Conservation (phyloP, 92 coral and sea anemone genomes). For the Ricordea florida region DNA sequence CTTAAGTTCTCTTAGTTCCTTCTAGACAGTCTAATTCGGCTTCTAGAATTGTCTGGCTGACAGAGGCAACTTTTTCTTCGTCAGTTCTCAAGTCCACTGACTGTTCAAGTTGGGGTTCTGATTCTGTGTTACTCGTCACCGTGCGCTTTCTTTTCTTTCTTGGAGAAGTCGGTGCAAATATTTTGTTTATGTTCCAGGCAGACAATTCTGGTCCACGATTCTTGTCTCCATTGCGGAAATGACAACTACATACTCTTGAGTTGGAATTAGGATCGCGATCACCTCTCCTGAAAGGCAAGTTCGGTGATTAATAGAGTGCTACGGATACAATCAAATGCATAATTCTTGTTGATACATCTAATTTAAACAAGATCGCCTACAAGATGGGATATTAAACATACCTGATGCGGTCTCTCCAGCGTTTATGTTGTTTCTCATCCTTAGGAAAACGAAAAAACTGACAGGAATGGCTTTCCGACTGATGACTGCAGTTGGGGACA, state of each 20-base stretch:
- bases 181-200: slow-evolving; percentile 17
- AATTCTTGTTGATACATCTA: neutral
- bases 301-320: no score
- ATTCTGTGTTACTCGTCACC: no score
- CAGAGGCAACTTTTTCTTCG: no score
- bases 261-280: slow-evolving; percentile 23
- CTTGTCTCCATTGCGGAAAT: slow-evolving; percentile 43
- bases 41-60: slow-evolving; percentile 17
- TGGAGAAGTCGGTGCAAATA: neutral
- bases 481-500: slow-evolving; percentile 23
- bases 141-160: slow-evolving; percentile 20
- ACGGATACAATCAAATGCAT: neutral
- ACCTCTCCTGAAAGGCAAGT: slow-evolving; percentile 40
- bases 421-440: slow-evolving; percentile 8
- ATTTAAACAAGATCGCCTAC: neutral
- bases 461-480: slow-evolving; percentile 23
- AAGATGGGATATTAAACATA: no score
- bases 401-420: neutral
- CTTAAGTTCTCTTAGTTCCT: neutral
- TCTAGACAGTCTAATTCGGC: slow-evolving; percentile 9
- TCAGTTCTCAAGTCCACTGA: no score
- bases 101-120: no score
- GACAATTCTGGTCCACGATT: slow-evolving; percentile 29
- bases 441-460: slow-evolving; percentile 14
- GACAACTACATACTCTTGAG: slow-evolving; percentile 52